Evolutionary conservation across 2,113 vertebrate species (phyloP).

Genomic region (Pongo abelii): DNA sequence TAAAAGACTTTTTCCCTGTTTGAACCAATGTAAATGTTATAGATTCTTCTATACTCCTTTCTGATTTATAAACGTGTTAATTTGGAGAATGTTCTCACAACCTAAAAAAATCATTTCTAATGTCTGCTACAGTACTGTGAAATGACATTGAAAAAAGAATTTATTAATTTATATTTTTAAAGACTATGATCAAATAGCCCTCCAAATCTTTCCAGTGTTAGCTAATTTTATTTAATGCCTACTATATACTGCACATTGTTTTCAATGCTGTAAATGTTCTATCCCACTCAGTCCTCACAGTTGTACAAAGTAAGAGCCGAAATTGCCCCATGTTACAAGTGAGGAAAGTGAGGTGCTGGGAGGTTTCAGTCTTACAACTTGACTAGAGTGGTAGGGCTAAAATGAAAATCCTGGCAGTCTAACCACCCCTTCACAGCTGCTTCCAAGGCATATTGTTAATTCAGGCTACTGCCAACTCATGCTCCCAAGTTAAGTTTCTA

Average conservation of each 20-base stretch:
- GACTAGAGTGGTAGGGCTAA: background rate
- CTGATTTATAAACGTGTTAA: background rate
- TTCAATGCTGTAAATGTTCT: slow-evolving; percentile 37
- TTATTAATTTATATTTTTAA: slow-evolving; percentile 14
- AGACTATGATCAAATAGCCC: background rate
- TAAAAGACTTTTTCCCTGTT: slow-evolving; percentile 2
- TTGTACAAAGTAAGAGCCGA: background rate
- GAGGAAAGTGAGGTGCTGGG: background rate
- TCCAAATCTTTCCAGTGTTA: background rate
- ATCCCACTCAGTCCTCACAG: slow-evolving; percentile 8
- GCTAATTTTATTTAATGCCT: slow-evolving; percentile 28
- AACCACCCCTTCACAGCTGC: background rate
- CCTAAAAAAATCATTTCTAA: slow-evolving; percentile 10
- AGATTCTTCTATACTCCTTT: background rate
- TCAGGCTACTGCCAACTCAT: slow-evolving; percentile 11
- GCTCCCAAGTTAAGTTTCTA: slow-evolving; percentile 43
- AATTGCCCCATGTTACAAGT: slow-evolving; percentile 5
- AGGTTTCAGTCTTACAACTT: background rate
- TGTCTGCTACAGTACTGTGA: slow-evolving; percentile 33
- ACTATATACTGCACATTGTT: background rate
- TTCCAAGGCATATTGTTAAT: background rate
- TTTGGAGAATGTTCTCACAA: slow-evolving; percentile 25
- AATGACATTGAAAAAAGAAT: slow-evolving; percentile 15
- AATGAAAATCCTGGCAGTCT: background rate
- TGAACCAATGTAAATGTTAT: slow-evolving; percentile 18